Base-by-base conservation (phyloP, 2,113 vertebrate species). In the Saccopteryx bilineata region DNA sequence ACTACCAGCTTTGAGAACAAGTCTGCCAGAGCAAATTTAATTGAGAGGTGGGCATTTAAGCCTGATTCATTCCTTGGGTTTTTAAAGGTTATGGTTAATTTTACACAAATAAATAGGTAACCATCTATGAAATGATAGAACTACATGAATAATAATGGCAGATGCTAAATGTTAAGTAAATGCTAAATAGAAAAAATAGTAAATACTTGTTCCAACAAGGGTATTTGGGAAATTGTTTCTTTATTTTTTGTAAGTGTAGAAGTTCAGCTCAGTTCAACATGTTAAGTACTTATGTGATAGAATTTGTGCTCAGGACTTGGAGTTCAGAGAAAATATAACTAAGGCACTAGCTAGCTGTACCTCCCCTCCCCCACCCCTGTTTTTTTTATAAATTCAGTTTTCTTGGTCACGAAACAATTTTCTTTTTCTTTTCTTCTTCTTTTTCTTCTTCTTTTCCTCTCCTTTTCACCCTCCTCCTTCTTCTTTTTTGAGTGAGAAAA, bases 141-240 rank as follows among this genome's bases (percentile, higher is more conserved):
- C 46, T 90, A 50, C 19, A 46, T 90, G 61, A 96, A 94, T 94
- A 85, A 85, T 85, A 94, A 84, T 21, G 75, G 10, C 56, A 93
- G 63, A 68, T 96, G 88, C 24, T 91, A 93, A 94, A 92, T 95
- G 56, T 93, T 93, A 92, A 82, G 58, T 96, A 93, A 96, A 96
- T 95, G n/a, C 72, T 92, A 91, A 95, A 94, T n/a, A 69, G 19
- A 85, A 96, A 92, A 71, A 96, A 58, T 84, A 46, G 23, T 76
- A 93, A 96, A 83, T 24, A 24, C 50, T 97, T 33, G 7, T 72
- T 93, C 50, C 61, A 87, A 74, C 15, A 79, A 88, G 48, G 48
- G 10, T 94, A 95, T 94, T 84, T 93, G 68, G 87, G 26, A n/a
- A 90, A 92, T 92, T 93, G n/a, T 88, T 90, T 95, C 52, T 92